Evolutionary conservation across 2,113 vertebrate species (phyloP), one percentile per base, ranked within the genome.

Genomic region (Chionodraco myersi): DNA sequence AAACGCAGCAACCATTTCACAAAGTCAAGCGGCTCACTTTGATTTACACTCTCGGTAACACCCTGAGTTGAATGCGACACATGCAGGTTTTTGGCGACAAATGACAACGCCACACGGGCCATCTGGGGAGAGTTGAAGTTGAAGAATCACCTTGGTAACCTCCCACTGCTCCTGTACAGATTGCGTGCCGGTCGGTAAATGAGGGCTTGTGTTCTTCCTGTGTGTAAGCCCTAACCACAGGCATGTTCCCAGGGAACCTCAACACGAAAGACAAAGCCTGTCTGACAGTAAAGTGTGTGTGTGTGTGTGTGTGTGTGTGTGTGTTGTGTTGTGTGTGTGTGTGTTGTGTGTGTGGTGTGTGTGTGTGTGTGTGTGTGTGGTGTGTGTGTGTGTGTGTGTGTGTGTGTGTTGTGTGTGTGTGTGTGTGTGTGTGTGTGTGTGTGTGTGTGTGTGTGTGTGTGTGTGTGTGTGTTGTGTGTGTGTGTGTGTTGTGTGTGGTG

Each of bases 41-140:
- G 92, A 92, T 92, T 89, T 88, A 92, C 87, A 79, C 89, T 65
- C 74, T 4, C 21, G 77, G 88, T 85, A 89, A 89, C 92, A 87
- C 89, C 90, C 92, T 30, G 74, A 81, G 80, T 72, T 48, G 60
- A 82, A 61, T 21, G 64, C 45, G 67, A 74, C 87, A 90, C 79
- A 47, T 80, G 67, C 82, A 61, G 89, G 67, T 65, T 86, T 85
- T 85, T 78, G 52, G 80, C 72, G 59, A 92, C 85, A 89, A 93
- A 92, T 91, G 90, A 90, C 90, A 79, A 73, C 14, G 72, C 62
- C 70, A 34, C 66, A 8, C 23, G 5, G 48, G 72, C 88, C 88
- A 88, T 91, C 90, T 90, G 88, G 84, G 82, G 77, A 64, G 77
- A 18, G 77, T 8, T 87, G 90, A 87, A 80, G 89, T 89, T 92